Conservation (phyloP, 2,113 vertebrate species). For the Nycticorax nycticorax region DNA sequence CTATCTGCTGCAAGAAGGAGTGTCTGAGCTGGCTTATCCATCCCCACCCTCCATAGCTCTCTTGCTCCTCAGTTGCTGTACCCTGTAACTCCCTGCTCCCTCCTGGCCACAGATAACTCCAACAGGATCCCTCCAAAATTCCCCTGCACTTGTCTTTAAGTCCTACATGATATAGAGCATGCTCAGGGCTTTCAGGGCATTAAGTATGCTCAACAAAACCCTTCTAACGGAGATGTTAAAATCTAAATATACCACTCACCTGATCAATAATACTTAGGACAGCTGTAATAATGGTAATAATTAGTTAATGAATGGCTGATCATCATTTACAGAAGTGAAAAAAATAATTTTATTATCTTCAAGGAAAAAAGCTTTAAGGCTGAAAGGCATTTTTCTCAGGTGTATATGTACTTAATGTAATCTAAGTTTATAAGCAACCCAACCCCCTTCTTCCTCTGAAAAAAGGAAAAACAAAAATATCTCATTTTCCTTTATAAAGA, state of each 20-base stretch:
- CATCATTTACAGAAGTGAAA: neutral
- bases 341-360: neutral
- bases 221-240: neutral
- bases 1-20: neutral
- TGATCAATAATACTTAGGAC: neutral
- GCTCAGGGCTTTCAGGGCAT: neutral
- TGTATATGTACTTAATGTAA: neutral
- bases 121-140: neutral
- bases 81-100: neutral
- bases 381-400: neutral
- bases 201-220: neutral
- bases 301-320: neutral
- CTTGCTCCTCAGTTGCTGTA: neutral
- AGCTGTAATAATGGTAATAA: neutral
- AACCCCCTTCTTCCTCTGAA: neutral
- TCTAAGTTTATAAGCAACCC: neutral
- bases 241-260: neutral
- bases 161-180: fast-evolving
- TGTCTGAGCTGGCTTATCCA: neutral
- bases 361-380: neutral
- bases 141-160: neutral
- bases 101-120: neutral
- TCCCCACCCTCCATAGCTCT: neutral
- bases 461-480: neutral
- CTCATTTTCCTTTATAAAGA: neutral